Percentiles rank a stretch among this genome's conserved stretches.
Evolutionary conservation across 2,888 invertebrate genomes (phyloP).

Genomic region (Eupithecia pulchellata): DNA sequence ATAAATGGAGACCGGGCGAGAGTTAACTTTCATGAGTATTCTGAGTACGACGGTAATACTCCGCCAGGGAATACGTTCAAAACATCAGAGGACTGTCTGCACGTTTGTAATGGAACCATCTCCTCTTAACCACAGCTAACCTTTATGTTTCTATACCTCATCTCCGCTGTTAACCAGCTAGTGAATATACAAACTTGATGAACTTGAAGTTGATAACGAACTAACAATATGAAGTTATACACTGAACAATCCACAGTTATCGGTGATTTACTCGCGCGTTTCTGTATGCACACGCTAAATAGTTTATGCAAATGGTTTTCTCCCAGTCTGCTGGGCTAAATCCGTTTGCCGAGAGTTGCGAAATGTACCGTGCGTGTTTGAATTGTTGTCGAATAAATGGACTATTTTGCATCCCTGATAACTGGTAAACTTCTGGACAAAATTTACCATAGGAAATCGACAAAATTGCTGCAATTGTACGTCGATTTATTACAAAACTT

Average conservation of each 20-base stretch:
- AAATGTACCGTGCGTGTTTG: constrained; percentile 35
- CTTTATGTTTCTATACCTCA: constrained; percentile 18
- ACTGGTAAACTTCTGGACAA: neutral
- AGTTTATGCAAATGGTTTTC: constrained; percentile 57
- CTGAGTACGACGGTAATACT: constrained; percentile 54
- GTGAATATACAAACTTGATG: constrained; percentile 40
- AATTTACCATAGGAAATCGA: neutral
- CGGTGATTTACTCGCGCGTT: constrained; percentile 53
- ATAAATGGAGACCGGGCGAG: constrained; percentile 47
- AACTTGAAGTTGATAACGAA: no score
- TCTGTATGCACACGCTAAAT: constrained; percentile 58
- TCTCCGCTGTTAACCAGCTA: constrained; percentile 41
- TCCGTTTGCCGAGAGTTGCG: constrained; percentile 41
- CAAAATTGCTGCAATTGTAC: neutral
- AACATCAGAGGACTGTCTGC: constrained; percentile 51
- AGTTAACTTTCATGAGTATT: constrained; percentile 51
- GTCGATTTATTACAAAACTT: neutral
- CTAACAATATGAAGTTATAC: constrained; percentile 38
- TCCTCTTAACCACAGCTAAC: constrained; percentile 27
- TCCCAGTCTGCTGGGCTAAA: constrained; percentile 48
- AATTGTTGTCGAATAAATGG: constrained; percentile 38
- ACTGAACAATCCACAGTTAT: constrained; percentile 39
- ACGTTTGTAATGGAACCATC: constrained; percentile 46
- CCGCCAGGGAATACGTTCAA: constrained; percentile 54
- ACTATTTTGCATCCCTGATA: constrained; percentile 15